phyloP scores from a whole-genome alignment of 2,797 vertebrate species.

The Malacoraja senta region DNA sequence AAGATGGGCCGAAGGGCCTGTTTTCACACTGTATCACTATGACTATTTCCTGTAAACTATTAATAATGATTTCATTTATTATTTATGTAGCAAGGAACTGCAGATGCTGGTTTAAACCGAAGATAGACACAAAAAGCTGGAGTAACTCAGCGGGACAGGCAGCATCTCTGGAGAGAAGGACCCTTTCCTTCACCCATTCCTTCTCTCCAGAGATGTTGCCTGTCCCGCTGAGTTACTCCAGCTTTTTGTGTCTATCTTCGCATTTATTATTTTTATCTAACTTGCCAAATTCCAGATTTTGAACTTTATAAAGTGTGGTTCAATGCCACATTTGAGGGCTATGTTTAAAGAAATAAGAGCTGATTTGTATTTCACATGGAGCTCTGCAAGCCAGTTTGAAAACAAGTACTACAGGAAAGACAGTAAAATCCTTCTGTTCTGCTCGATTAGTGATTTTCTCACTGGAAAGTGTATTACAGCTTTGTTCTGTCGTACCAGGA shows the following conservation, averaged over 20 bases:
- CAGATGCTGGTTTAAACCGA: no score
- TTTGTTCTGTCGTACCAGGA: neutral
- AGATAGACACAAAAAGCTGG: no score
- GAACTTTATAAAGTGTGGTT: neutral
- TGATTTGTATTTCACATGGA: neutral
- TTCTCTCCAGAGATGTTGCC: no score
- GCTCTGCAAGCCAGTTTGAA: neutral
- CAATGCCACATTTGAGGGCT: neutral
- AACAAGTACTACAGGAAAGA: neutral
- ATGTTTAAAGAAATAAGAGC: neutral
- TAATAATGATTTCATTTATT: neutral
- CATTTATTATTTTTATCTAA: no score
- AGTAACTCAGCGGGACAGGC: no score
- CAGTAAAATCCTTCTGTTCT: neutral
- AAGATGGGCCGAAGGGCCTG: no score
- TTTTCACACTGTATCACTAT: no score
- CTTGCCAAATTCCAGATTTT: neutral
- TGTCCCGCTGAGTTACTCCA: no score
- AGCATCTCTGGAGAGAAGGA: no score
- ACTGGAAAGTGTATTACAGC: neutral
- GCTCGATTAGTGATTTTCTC: neutral
- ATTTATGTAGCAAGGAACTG: no score
- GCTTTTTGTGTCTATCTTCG: neutral
- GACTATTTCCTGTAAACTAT: neutral
- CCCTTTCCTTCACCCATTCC: no score